Base-by-base conservation (phyloP, 1,140 invertebrate genomes). In the Cherax destructor region DNA sequence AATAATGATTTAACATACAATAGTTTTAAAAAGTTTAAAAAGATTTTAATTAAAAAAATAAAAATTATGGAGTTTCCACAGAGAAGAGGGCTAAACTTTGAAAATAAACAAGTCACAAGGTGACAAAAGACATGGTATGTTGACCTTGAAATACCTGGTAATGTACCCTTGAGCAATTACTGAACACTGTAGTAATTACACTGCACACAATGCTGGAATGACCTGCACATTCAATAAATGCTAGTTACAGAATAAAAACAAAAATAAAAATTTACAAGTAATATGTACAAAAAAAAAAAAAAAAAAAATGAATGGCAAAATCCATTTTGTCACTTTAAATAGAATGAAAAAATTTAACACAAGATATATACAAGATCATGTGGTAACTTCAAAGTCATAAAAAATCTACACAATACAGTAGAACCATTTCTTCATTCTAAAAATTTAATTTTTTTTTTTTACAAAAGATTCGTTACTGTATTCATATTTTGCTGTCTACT, bases 141-240 rank as follows among this genome's bases (percentile, higher is more conserved):
- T 74, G 24, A 74, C 69, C 69, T 74, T 74, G 24, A 24, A 74
- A 74, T 30, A 74, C 69, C 69, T 74, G 69, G 1, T 74, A 21
- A 9, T 74, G 69, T 21, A 74, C 21, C 69, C 69, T 74, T 74
- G 69, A 74, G 69, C 69, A 74, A 74, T 74, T 74, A 74, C 69
- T 30, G 24, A n/a, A 74, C 11, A 11, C 69, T 74, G 16, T 65
- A 74, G 69, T 74, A 74, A 74, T 74, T 74, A 74, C n/a, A 74
- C 69, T 74, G 69, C 69, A 30, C 69, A 74, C 24, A 24, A 30
- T 74, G 69, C 30, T 74, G 69, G 69, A 74, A 74, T 74, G 69
- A 74, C 69, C 69, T 74, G 69, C 24, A 74, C 69, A 74, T 30
- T 24, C 7, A 74, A 24, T 74, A 74, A 74, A 74, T 74, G 69